phyloP scores from a whole-genome alignment of 2,113 vertebrate species.

The Triplophysa dalaica region DNA sequence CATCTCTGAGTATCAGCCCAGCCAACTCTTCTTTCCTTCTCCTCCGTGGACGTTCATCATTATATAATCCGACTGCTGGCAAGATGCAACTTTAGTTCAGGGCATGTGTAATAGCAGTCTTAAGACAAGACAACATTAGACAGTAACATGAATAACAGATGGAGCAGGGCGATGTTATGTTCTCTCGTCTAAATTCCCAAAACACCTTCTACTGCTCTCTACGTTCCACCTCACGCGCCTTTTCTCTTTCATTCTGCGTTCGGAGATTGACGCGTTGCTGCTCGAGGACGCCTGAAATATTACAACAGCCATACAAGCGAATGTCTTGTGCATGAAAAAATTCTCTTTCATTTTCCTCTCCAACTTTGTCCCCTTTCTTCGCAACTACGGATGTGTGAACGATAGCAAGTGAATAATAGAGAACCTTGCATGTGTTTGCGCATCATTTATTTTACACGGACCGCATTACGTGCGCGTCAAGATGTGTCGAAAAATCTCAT shows the following conservation, averaged over 20 bases:
- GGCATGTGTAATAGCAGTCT: constrained; percentile 9
- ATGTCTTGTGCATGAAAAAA: constrained; percentile 29
- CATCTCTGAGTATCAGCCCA: neutral
- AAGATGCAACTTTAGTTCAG: constrained; percentile 16
- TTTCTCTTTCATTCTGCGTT: neutral
- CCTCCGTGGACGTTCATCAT: neutral
- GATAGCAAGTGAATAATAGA: neutral
- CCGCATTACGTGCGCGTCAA: neutral
- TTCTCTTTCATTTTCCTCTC: constrained; percentile 19
- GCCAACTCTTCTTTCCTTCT: constrained; percentile 19
- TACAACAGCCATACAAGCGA: constrained; percentile 17
- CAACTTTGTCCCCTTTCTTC: constrained; percentile 1
- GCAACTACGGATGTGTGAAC: constrained; percentile 6
- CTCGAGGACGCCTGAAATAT: constrained; percentile 26
- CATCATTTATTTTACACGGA: constrained; percentile 8
- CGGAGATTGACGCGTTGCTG: constrained; percentile 27
- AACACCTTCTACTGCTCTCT: constrained; percentile 16
- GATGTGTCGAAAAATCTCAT: neutral
- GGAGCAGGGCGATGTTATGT: constrained; percentile 23
- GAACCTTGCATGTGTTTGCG: neutral
- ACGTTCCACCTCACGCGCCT: neutral
- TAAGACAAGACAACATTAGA: constrained; percentile 25
- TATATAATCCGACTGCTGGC: constrained; percentile 22
- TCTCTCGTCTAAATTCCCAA: constrained; percentile 32
- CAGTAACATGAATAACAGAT: constrained; percentile 38